phyloP scores from a whole-genome alignment of 64 coral and sea anemone genomes.

The Porites australiensis region DNA sequence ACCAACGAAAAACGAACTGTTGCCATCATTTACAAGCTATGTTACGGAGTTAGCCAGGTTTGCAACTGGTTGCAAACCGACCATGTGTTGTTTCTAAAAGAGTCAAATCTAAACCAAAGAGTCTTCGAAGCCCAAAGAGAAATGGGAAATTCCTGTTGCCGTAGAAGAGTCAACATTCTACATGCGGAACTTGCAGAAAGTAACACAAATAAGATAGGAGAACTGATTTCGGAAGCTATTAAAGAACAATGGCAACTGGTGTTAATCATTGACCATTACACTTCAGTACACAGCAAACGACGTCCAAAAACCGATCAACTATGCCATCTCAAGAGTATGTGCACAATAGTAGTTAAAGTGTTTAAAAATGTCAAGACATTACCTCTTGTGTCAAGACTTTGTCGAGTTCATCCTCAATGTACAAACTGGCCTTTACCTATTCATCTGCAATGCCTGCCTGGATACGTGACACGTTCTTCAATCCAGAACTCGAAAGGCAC shows the following conservation, averaged over 20 bases:
- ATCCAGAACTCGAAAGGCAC: too few relatives aligned
- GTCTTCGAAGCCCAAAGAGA: background rate
- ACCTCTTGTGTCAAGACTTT: too few relatives aligned
- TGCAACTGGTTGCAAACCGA: slow-evolving; percentile 39
- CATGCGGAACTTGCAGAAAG: background rate
- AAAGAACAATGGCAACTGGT: slow-evolving; percentile 51
- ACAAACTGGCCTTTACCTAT: too few relatives aligned
- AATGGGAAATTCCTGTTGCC: slow-evolving; percentile 12
- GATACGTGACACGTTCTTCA: too few relatives aligned
- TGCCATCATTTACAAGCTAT: slow-evolving; percentile 8
- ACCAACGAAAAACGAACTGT: slow-evolving; percentile 30
- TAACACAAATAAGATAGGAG: background rate
- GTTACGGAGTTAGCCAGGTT: slow-evolving; percentile 39
- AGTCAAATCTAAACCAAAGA: slow-evolving; percentile 9
- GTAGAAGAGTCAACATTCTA: background rate
- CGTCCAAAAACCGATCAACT: slow-evolving; percentile 11
- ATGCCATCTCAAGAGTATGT: too few relatives aligned
- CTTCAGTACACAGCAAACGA: slow-evolving; percentile 41
- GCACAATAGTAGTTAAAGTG: too few relatives aligned
- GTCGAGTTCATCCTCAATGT: too few relatives aligned
- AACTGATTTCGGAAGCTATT: slow-evolving; percentile 49
- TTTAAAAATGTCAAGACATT: too few relatives aligned
- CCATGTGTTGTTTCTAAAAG: slow-evolving; percentile 5
- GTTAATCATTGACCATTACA: slow-evolving; percentile 64
- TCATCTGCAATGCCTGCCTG: too few relatives aligned